Evolutionary conservation across 2,888 invertebrate species (phyloP), one percentile per base, ranked within the genome.

Genomic region (Catocala fraxini): DNA sequence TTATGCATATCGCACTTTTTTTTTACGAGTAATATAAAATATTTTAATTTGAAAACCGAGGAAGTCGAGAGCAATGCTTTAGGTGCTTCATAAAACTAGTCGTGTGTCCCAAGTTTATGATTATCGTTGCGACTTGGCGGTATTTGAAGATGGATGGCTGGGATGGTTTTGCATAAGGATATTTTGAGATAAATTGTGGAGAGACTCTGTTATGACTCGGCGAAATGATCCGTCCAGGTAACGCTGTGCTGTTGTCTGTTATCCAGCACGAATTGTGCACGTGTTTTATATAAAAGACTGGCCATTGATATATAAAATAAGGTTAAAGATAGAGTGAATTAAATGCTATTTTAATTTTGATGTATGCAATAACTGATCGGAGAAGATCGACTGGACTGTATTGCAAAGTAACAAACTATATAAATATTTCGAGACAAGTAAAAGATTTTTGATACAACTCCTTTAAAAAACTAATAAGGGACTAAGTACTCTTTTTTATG

Each of bases 101-200:
- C 80, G 80, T 75, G 83, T 83, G 78, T 85, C 70, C 69, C 78
- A 79, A 82, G 81, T 87, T 88, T 85, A 87, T 79, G 85, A 81
- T 78, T 81, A 82, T 83, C 77, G 81, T 70, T 61, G 69, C 66
- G 70, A 79, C 76, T 83, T 74, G 74, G 66, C 70, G 67, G 74
- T 78, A 81, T 81, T 82, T 70, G 74, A 76, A 77, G 82, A 83
- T 68, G 67, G 69, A 85, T 81, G 70, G 72, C 73, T 70, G 67
- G 63, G 61, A 64, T 63, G 58, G 65, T 71, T 75, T 75, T 74
- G 70, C 70, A 74, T 66, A 64, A 60, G 71, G 70, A 77, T 77
- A 80, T 72, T 76, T 70, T 56, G 69, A 74, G 66, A 72, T 71
- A 73, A 65, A 65, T 70, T 54, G 62, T 65, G 56, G 53, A 63